A percentile compares a stretch with the other conserved stretches of the same genome.
Evolutionary conservation across 1,140 invertebrate species (phyloP).

Genomic region (Solenopsis fugax): DNA sequence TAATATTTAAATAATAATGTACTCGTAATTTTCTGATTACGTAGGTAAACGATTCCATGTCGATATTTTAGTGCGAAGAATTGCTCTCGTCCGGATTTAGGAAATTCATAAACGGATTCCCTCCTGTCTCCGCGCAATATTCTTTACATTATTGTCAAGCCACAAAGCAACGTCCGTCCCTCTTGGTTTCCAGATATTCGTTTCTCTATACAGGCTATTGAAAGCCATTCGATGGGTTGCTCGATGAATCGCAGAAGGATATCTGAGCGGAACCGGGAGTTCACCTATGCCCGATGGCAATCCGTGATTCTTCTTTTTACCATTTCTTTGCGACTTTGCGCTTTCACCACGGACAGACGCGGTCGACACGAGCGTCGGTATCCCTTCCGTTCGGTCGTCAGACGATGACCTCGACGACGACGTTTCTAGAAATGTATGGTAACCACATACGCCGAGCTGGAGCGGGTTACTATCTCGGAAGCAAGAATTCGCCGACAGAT

Average conservation of each 20-base stretch:
- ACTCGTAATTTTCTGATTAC: neutral
- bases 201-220: neutral
- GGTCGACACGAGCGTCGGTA: slow-evolving; percentile 4
- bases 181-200: neutral
- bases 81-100: neutral
- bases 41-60: too few species aligned
- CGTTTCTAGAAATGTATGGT: slow-evolving; percentile 47
- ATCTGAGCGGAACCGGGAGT: neutral
- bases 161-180: neutral
- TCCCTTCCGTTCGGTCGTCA: slow-evolving; percentile 37
- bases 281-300: too few species aligned
- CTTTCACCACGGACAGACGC: neutral
- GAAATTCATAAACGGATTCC: slow-evolving; percentile 16
- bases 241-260: neutral
- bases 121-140: neutral
- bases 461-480: slow-evolving; percentile 37
- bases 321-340: neutral
- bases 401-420: neutral
- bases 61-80: neutral
- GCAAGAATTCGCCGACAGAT: slow-evolving; percentile 56
- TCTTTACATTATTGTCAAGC: neutral
- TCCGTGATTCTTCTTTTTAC: neutral
- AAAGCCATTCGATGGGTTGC: slow-evolving; percentile 8
- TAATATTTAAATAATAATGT: neutral
- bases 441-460: slow-evolving; percentile 27